Base-by-base conservation (phyloP, 2,888 invertebrate species). In the Coelinius sp. region DNA sequence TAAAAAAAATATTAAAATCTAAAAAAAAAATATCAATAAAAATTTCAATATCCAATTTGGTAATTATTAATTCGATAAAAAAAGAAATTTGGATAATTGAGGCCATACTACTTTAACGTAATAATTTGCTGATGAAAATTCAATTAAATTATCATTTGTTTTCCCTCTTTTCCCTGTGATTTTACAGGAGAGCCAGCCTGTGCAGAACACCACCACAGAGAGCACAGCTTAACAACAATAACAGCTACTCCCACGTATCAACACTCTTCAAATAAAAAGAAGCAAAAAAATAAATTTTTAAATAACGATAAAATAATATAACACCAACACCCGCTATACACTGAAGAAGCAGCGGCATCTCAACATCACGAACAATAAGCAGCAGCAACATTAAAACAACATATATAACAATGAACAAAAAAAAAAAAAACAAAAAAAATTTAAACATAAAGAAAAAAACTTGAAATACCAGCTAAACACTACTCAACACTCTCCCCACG, bases 171-270 rank as follows among this genome's bases (percentile, higher is more conserved):
- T 62, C 49, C 10, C 7, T n/a, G 1, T 17, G 22, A 59, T 41
- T 71, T 73, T 84, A 10, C 87, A 90, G 90, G 90, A 90, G 77
- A 89, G 88, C 84, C 91, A 91, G 85, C 89, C 90, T 82, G 90
- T 90, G 88, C 90, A 91, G 87, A 91, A 90, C 84, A 90, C 90
- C 83, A 90, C 90, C 81, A 89, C 90, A 75, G 91, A 91, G 86
- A 91, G 91, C 89, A 90, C 90, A 87, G 91, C 91, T 89, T 91
- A 90, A 84, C 78, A 79, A 78, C 63, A 70, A 65, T 27, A 75
- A 70, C 46, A 70, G 74, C 69, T 65, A 66, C 70, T 68, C 73
- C 69, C 69, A 75, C 75, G 56, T 70, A 73, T 63, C 73, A 66
- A 73, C 62, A 73, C 74, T 70, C 70, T 73, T 71, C 17, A 59